Conservation (phyloP, 2,113 vertebrate genomes). For the Nycticebus coucang region DNA sequence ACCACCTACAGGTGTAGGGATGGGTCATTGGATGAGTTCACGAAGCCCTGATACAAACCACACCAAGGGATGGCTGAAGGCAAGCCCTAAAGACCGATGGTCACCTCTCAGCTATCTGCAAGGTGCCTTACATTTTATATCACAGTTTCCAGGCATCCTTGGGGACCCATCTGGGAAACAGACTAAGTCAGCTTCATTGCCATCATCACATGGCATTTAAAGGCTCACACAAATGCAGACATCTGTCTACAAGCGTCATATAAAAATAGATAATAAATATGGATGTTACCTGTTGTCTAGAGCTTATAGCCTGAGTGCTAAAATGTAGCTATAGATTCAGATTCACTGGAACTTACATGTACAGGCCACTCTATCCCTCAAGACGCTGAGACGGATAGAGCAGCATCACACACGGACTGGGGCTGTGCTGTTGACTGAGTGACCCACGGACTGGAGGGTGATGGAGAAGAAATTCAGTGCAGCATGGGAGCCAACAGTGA, state of each 20-base stretch:
- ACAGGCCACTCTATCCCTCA: neutral
- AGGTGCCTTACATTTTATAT: slow-evolving; percentile 28
- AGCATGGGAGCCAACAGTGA: neutral
- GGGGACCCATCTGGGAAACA: slow-evolving; percentile 12
- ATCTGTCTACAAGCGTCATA: slow-evolving; percentile 17
- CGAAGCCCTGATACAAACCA: neutral
- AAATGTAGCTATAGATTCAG: neutral
- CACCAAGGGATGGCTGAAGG: neutral
- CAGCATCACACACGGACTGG: neutral
- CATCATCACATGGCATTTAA: slow-evolving; percentile 4
- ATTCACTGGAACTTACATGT: neutral
- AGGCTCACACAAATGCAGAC: slow-evolving; percentile 33
- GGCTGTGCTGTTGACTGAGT: neutral
- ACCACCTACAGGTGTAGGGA: neutral
- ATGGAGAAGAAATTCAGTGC: neutral
- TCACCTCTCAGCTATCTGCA: neutral
- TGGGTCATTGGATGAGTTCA: neutral
- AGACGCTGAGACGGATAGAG: neutral
- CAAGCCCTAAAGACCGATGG: neutral
- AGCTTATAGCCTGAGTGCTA: neutral
- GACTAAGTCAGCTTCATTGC: slow-evolving; percentile 42
- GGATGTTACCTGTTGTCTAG: slow-evolving; percentile 10
- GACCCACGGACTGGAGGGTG: neutral
- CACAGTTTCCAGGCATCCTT: slow-evolving; percentile 22
- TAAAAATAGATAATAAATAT: neutral